A percentile compares a stretch with the other conserved stretches of the same genome.
phyloP scores from a whole-genome alignment of 2,797 vertebrate species.

The Arvicola amphibius region DNA sequence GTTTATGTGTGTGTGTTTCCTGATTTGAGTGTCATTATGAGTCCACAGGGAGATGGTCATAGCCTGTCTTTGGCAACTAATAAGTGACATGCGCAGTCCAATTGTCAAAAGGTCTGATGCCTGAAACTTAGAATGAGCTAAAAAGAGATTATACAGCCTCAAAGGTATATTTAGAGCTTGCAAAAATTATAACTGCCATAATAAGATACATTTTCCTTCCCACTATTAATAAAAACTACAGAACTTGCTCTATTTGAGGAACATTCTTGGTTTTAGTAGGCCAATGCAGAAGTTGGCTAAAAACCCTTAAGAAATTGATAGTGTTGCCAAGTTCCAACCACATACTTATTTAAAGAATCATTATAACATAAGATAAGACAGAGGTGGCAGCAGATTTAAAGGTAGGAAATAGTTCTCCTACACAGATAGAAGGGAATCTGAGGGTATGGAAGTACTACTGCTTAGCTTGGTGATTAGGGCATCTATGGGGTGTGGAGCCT shows the following conservation, averaged over 20 bases:
- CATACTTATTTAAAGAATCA: background rate
- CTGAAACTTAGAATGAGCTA: background rate
- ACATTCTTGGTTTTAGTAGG: background rate
- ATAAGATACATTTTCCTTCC: background rate
- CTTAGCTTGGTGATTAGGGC: background rate
- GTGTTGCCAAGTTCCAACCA: background rate
- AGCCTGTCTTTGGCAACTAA: background rate
- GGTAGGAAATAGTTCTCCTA: background rate
- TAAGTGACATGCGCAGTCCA: rapidly evolving
- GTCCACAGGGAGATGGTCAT: background rate
- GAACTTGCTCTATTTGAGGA: background rate
- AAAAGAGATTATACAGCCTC: background rate
- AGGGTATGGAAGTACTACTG: background rate
- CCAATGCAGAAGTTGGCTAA: background rate
- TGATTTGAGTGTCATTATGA: background rate
- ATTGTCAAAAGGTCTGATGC: background rate
- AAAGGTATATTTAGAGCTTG: background rate
- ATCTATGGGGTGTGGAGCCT: background rate
- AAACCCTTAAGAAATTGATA: background rate
- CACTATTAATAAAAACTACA: background rate
- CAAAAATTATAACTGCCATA: background rate
- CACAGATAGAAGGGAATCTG: background rate
- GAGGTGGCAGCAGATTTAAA: background rate
- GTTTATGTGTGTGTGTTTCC: background rate
- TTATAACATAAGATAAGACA: background rate